Conservation (phyloP, 2,797 vertebrate genomes). For the Argya squamiceps region DNA sequence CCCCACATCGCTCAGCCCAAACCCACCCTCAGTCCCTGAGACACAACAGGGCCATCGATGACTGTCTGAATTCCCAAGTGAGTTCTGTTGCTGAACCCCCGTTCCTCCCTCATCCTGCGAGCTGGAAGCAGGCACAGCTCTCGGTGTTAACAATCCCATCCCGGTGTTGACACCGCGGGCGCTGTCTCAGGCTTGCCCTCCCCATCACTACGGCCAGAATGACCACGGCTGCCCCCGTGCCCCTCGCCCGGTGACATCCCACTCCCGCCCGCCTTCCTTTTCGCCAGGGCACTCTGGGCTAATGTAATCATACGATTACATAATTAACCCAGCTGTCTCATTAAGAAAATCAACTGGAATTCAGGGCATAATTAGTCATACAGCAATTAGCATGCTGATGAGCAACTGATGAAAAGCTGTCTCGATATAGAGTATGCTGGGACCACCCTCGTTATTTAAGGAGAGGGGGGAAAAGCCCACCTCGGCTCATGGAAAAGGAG, state of each 20-base stretch:
- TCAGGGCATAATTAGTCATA: constrained; percentile 91
- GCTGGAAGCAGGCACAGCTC: background rate
- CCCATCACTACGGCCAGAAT: background rate
- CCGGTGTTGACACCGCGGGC: background rate
- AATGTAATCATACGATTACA: constrained; percentile 91
- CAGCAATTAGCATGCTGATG: constrained; percentile 89
- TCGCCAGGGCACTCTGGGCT: constrained; percentile 82
- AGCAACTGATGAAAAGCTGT: constrained; percentile 83
- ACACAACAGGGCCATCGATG: rapidly evolving
- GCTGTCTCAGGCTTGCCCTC: background rate
- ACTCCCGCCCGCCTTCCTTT: constrained; percentile 57
- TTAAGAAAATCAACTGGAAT: constrained; percentile 92
- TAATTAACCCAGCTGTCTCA: constrained; percentile 94
- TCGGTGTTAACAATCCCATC: background rate
- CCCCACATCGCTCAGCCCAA: background rate
- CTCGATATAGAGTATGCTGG: constrained; percentile 73
- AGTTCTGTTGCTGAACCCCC: rapidly evolving
- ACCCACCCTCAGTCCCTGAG: rapidly evolving
- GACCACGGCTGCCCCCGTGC: constrained; percentile 23
- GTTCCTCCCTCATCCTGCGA: background rate
- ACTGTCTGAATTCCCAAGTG: background rate
- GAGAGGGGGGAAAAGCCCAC: background rate
- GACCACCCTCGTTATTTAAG: constrained; percentile 76
- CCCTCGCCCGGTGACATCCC: constrained; percentile 59
- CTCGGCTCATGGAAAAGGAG: background rate